Conservation (phyloP, 2,888 invertebrate genomes). For the Chloroclystis v-ata region DNA sequence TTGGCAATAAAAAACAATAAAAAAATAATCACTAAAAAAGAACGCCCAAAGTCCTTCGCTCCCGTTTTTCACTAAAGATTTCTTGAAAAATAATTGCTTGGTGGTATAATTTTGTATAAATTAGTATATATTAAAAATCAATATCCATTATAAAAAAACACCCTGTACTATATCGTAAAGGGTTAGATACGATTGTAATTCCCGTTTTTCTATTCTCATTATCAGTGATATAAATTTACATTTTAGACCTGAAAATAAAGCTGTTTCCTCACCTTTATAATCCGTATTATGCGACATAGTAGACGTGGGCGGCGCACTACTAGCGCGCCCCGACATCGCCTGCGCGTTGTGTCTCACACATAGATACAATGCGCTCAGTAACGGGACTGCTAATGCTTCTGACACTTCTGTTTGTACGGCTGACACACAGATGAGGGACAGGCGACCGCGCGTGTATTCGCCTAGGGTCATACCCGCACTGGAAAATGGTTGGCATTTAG, state of each 20-base stretch:
- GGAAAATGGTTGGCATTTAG: conserved; percentile 14
- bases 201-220: not conserved
- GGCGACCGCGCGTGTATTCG: conserved; percentile 51
- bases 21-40: too few relatives aligned
- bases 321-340: conserved; percentile 26
- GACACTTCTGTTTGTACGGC: conserved; percentile 65
- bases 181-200: too few relatives aligned
- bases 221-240: too few relatives aligned
- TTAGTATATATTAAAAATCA: too few relatives aligned
- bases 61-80: too few relatives aligned
- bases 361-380: conserved; percentile 65
- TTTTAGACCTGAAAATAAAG: too few relatives aligned
- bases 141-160: too few relatives aligned
- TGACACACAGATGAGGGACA: conserved; percentile 63
- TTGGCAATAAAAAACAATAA: too few relatives aligned
- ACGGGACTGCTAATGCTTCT: conserved; percentile 62
- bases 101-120: too few relatives aligned
- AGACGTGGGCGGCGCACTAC: conserved; percentile 39
- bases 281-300: conserved; percentile 42
- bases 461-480: conserved; percentile 66
- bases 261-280: conserved; percentile 55
- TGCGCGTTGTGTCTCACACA: conserved; percentile 65
- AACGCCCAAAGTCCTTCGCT: too few relatives aligned
- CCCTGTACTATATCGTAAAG: too few relatives aligned
- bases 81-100: too few relatives aligned